Evolutionary conservation across 2,797 vertebrate genomes (phyloP).

Genomic region (Scolopax rusticola): DNA sequence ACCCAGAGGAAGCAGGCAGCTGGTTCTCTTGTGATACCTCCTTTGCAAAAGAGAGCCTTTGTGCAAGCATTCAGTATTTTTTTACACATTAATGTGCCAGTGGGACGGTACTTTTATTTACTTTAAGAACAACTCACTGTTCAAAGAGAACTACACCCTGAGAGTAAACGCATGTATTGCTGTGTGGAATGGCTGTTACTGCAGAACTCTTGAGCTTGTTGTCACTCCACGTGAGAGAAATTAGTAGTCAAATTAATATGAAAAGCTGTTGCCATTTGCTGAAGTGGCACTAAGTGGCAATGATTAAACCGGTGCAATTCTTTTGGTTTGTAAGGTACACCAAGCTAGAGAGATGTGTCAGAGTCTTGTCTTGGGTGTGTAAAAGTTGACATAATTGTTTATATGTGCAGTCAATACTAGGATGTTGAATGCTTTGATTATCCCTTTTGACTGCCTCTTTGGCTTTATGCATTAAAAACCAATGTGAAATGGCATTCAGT

Average conservation of each 20-base stretch:
- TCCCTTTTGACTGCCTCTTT: background rate
- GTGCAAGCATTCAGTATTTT: background rate
- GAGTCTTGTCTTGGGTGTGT: background rate
- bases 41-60: background rate
- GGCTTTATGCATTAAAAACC: background rate
- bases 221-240: accelerated
- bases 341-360: background rate
- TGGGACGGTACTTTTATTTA: constrained; percentile 14
- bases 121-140: constrained; percentile 26
- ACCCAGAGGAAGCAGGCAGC: background rate
- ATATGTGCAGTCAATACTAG: background rate
- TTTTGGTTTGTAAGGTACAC: background rate
- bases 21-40: background rate
- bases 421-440: background rate
- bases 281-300: background rate
- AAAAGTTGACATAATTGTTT: background rate
- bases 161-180: background rate
- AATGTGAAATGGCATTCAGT: background rate
- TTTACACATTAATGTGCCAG: background rate
- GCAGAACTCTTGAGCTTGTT: background rate
- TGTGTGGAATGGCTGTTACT: background rate
- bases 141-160: constrained; percentile 51
- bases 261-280: background rate
- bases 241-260: background rate
- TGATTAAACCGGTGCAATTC: background rate